A percentile compares a stretch with the other conserved stretches of the same genome.
These are phyloP conservation scores for Cotesia congregata DNA, from an alignment of 2,888 invertebrate genomes.

Conservation along the genomic window DNA sequence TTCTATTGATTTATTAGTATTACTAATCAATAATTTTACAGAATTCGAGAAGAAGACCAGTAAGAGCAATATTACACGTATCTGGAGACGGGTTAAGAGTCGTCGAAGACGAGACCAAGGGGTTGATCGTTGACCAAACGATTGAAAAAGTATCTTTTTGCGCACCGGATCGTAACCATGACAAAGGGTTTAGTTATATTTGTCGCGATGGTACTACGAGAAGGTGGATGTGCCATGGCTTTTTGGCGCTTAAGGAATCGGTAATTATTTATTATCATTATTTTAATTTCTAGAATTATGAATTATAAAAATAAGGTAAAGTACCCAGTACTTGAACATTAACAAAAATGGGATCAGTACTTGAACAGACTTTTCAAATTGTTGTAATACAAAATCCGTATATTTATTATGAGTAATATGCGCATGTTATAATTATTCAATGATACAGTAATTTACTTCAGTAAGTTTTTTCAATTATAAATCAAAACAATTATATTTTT, in stretches of 20 bases:
- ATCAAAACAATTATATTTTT: too few relatives aligned
- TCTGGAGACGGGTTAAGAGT: constrained; percentile 97
- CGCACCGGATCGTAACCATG: constrained; percentile 98
- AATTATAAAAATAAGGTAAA: too few relatives aligned
- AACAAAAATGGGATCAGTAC: too few relatives aligned
- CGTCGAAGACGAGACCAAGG: constrained; percentile 98
- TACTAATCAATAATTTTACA: constrained; percentile 64
- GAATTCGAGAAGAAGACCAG: constrained; percentile 90
- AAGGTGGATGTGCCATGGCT: constrained; percentile 99
- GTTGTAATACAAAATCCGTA: too few relatives aligned
- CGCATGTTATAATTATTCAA: too few relatives aligned
- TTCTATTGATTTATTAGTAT: constrained; percentile 8
- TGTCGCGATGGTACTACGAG: constrained; percentile 98
- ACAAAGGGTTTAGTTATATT: constrained; percentile 98
- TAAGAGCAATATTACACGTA: constrained; percentile 90
- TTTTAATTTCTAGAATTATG: too few relatives aligned
- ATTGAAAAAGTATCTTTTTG: constrained; percentile 99
- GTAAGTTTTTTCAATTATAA: too few relatives aligned
- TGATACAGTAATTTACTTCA: too few relatives aligned
- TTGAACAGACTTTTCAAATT: too few relatives aligned
- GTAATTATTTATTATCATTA: constrained; percentile 68
- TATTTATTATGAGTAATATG: too few relatives aligned
- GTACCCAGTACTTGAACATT: too few relatives aligned
- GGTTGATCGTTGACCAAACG: constrained; percentile 98
- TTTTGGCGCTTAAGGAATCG: constrained; percentile 94